Base-by-base conservation (phyloP, 2,888 invertebrate genomes). In the Agrotis ipsilon region DNA sequence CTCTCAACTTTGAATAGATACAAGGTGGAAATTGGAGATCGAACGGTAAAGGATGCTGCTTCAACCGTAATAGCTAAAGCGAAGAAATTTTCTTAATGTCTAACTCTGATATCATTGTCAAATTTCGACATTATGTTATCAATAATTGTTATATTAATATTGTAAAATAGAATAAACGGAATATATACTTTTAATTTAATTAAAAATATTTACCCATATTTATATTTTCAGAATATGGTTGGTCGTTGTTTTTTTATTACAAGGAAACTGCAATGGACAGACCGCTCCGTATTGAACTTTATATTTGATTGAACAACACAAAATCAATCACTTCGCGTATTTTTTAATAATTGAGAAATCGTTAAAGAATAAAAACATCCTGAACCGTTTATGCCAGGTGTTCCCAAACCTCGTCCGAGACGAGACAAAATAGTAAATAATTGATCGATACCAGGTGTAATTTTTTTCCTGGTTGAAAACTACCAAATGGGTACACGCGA, bases 1-100 rank as follows among this genome's bases (percentile, higher is more conserved):
- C 55, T 49, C 55, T 60, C 32, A 46, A 76, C 16, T 68, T 49
- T 55, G 39, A 39, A 68, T 45, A 24, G 48, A 59, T 32, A 24
- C 18, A 19, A 55, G 49, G 39, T 57, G n/a, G 18, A 51, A 32
- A 45, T 57, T 75, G 32, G 18, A 45, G 1, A 46, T 39, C 7
- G 18, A 55, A 45, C 14, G 27, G 27, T 21, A 45, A 63, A 54
- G 27, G 55, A 11, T 18, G 39, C 14, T 43, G 18, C 9, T 55
- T 49, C n/a, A 49, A 49, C n/a, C 21, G 18, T 52, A 19, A 7
- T 32, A 48, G 21, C 13, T 48, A 43, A 27, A 49, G 5, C 19
- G 9, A 55, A 55, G 32, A 18, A 7, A 9, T 48, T 21, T 16
- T 13, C 27, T n/a, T 43, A 19, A 43, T 24, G 58, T 45, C n/a